Percentiles rank a stretch among this genome's conserved stretches.
phyloP scores from a whole-genome alignment of 2,888 invertebrate genomes.

The Abrostola tripartita region DNA sequence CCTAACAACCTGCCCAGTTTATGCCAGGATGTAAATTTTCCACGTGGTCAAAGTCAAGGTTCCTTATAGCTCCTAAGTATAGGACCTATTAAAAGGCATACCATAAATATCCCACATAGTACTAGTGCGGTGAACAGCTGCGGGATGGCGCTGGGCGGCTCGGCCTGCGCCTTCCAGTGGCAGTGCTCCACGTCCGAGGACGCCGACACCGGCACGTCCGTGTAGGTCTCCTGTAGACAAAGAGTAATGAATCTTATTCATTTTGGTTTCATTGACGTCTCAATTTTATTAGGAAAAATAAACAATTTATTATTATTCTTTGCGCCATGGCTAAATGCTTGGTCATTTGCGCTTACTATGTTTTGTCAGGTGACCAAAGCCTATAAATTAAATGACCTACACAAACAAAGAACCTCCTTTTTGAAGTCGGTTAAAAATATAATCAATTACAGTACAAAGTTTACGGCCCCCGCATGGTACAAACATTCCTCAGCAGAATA shows the following conservation, averaged over 20 bases:
- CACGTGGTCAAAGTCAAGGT: background rate
- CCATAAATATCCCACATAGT: constrained; percentile 92
- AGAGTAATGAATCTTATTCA: background rate
- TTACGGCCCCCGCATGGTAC: no score
- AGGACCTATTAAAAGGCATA: no score
- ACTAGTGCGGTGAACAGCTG: constrained; percentile 90
- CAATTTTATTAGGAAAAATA: background rate
- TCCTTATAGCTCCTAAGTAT: background rate
- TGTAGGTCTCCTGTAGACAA: constrained; percentile 84
- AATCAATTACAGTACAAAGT: no score
- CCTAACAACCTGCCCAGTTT: no score
- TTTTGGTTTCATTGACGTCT: background rate
- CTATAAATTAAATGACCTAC: no score
- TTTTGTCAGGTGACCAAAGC: no score
- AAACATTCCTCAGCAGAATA: no score
- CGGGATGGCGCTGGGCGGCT: constrained; percentile 89
- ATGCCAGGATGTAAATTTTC: background rate
- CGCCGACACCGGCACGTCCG: constrained; percentile 82
- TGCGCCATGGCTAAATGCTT: no score
- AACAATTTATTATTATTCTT: background rate
- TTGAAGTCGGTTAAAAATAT: no score
- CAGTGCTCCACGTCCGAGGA: constrained; percentile 83
- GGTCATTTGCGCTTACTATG: no score
- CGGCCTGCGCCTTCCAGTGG: constrained; percentile 81
- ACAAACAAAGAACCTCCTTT: no score